A percentile compares a stretch with the other conserved stretches of the same genome.
Conservation (phyloP, 2,888 invertebrate genomes). For the Torymus aiolomorphi region DNA sequence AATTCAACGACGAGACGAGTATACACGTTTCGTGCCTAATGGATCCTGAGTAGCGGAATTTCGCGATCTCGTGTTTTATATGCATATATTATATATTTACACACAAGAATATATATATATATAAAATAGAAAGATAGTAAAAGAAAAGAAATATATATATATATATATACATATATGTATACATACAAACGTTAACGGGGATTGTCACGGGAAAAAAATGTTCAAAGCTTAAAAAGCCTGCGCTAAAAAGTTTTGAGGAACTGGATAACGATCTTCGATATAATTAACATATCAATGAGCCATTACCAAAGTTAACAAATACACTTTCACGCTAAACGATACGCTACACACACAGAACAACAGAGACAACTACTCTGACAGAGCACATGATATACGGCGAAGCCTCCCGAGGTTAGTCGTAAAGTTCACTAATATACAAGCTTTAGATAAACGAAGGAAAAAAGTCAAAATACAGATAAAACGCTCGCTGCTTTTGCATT, state of each 20-base stretch:
- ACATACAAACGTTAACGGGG: slow-evolving; percentile 49
- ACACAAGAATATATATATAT: slow-evolving; percentile 43
- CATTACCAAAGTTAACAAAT: slow-evolving; percentile 39
- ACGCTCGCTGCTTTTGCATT: slow-evolving; percentile 46
- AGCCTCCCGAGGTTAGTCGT: slow-evolving; percentile 42
- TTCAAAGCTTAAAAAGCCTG: slow-evolving; percentile 34
- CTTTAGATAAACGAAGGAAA: slow-evolving; percentile 21
- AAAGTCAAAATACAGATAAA: slow-evolving; percentile 21
- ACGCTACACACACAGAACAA: slow-evolving; percentile 28
- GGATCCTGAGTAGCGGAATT: slow-evolving; percentile 43
- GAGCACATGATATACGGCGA: slow-evolving; percentile 28
- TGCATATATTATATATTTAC: slow-evolving; percentile 53
- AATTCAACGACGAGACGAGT: slow-evolving; percentile 53
- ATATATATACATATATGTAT: slow-evolving; percentile 45
- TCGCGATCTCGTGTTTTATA: slow-evolving; percentile 56
- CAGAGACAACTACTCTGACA: slow-evolving; percentile 11
- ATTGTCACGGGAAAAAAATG: slow-evolving; percentile 35
- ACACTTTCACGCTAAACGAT: slow-evolving; percentile 17
- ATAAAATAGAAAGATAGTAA: slow-evolving; percentile 45
- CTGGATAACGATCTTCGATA: slow-evolving; percentile 52
- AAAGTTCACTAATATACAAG: slow-evolving; percentile 30
- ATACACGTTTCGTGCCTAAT: slow-evolving; percentile 48
- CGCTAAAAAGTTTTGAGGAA: slow-evolving; percentile 33
- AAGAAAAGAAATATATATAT: slow-evolving; percentile 50
- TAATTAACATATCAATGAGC: slow-evolving; percentile 56